Percentiles rank a stretch among this genome's conserved stretches.
These are phyloP conservation scores for Tolmerus cingulatus DNA, from an alignment of 2,888 invertebrate genomes.

Conservation along the genomic window DNA sequence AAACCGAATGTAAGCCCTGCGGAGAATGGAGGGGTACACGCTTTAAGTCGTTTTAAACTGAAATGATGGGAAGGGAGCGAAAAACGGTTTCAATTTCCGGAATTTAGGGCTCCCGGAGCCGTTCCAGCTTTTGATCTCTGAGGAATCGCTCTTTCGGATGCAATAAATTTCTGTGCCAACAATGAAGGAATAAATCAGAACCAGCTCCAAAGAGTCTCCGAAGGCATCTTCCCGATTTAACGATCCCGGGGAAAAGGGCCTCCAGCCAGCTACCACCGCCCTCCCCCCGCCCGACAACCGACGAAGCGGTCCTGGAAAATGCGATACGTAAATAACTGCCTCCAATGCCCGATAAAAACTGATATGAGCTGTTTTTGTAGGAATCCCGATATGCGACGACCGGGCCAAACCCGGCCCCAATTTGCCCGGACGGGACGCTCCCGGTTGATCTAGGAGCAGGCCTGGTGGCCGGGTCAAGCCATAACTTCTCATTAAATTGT, in stretches of 20 bases:
- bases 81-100: neutral
- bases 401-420: neutral
- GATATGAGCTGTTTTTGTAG: constrained; percentile 23
- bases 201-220: neutral
- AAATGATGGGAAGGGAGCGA: neutral
- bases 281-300: too few species aligned
- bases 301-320: neutral
- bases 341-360: constrained; percentile 38
- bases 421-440: neutral
- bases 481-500: constrained; percentile 41
- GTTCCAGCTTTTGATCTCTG: neutral
- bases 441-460: neutral
- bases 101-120: neutral
- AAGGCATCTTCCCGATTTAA: neutral
- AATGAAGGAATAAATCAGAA: constrained; percentile 48
- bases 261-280: neutral
- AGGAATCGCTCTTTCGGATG: constrained; percentile 32
- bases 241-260: constrained; percentile 7
- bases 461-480: constrained; percentile 19
- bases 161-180: constrained; percentile 48
- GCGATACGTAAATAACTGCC: neutral
- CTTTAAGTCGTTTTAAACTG: neutral
- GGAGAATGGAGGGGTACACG: neutral
- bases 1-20: neutral
- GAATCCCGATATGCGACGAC: neutral